Evolutionary conservation across 2,888 invertebrate species (phyloP).

Genomic region (Conchocele bisecta): DNA sequence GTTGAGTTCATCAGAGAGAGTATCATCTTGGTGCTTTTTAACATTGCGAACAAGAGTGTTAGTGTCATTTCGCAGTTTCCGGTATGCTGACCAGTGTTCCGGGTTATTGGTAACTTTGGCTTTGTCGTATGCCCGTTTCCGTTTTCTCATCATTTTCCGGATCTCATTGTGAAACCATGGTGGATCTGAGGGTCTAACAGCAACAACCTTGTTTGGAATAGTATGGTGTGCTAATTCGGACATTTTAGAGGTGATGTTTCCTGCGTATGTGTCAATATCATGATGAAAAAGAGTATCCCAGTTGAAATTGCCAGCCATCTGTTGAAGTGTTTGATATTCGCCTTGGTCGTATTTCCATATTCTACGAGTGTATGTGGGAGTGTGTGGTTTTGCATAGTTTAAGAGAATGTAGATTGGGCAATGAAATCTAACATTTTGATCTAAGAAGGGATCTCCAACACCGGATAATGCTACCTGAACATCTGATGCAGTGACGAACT

Average conservation of each 20-base stretch:
- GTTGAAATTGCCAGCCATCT: background rate
- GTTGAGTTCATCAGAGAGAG: constrained; percentile 1
- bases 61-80: background rate
- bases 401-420: too few relatives aligned
- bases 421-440: too few relatives aligned
- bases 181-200: background rate
- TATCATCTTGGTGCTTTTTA: background rate
- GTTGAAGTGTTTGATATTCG: background rate
- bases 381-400: too few relatives aligned
- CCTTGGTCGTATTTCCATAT: constrained; percentile 16
- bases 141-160: background rate
- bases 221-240: background rate
- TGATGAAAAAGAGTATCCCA: background rate
- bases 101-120: background rate
- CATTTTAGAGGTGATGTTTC: background rate
- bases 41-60: background rate
- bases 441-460: too few relatives aligned
- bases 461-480: too few relatives aligned
- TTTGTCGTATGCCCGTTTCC: constrained; percentile 7
- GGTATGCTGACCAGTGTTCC: background rate
- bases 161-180: constrained; percentile 1
- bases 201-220: constrained; percentile 3
- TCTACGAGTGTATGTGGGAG: too few relatives aligned
- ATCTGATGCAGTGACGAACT: too few relatives aligned
- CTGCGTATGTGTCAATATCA: constrained; percentile 4